Conservation (phyloP, 2,113 vertebrate genomes). For the Mohoua ochrocephala region DNA sequence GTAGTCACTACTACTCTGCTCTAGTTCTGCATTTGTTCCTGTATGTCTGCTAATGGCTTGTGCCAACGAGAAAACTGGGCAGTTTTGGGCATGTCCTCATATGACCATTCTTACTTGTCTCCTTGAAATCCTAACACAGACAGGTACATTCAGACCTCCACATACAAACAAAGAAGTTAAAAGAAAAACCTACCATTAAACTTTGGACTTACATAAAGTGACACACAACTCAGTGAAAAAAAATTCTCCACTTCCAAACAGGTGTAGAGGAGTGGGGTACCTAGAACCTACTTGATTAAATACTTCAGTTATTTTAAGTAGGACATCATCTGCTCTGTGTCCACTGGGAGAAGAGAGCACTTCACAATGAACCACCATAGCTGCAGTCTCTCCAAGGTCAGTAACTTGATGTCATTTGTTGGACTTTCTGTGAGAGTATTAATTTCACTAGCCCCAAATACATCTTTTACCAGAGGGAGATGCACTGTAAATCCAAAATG, state of each 20-base stretch:
- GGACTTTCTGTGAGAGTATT: neutral
- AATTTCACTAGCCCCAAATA: neutral
- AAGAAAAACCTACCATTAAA: neutral
- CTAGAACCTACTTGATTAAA: neutral
- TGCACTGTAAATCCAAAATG: constrained; percentile 48
- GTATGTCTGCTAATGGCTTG: neutral
- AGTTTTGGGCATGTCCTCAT: neutral
- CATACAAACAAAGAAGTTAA: neutral
- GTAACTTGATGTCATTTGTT: neutral
- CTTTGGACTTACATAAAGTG: neutral
- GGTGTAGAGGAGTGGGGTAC: neutral
- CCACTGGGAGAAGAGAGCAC: neutral
- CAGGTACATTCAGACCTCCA: neutral
- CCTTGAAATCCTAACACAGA: neutral
- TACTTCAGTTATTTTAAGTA: neutral
- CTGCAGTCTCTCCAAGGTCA: neutral
- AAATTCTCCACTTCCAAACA: neutral
- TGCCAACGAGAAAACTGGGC: neutral
- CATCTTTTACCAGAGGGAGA: constrained; percentile 38
- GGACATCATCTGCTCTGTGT: neutral
- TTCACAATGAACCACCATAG: neutral
- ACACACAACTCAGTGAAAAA: neutral
- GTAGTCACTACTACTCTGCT: neutral
- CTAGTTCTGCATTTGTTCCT: neutral
- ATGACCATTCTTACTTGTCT: neutral